Percentiles rank a stretch among this genome's conserved stretches.
Conservation (phyloP, 2,113 vertebrate species). For the Eupsittula cactorum region DNA sequence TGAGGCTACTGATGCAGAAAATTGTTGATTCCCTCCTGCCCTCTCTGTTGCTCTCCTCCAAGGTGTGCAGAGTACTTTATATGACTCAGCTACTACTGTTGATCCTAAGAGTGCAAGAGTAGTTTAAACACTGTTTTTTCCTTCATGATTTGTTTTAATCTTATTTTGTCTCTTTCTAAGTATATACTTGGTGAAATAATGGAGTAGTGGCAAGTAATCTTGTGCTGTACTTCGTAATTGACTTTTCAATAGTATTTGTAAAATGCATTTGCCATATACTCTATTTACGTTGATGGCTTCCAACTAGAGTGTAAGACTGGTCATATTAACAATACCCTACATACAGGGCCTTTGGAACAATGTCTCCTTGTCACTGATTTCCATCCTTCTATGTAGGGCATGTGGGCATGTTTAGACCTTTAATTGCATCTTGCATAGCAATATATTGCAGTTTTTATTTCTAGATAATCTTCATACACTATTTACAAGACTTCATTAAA, state of each 20-base stretch:
- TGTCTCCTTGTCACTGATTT: not conserved
- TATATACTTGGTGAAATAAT: not conserved
- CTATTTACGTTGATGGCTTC: not conserved
- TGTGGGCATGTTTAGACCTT: not conserved
- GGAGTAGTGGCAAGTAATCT: not conserved
- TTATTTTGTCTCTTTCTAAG: not conserved
- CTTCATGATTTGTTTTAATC: not conserved
- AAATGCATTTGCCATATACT: not conserved
- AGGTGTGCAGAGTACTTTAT: not conserved
- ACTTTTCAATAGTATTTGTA: not conserved
- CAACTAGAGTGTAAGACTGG: not conserved
- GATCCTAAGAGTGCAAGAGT: not conserved
- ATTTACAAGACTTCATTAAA: not conserved
- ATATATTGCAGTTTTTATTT: not conserved
- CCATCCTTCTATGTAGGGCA: not conserved
- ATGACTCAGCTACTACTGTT: not conserved
- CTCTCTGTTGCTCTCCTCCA: not conserved
- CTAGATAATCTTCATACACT: not conserved
- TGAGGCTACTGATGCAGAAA: slow-evolving; percentile 32
- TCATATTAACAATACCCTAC: not conserved
- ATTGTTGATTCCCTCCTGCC: not conserved
- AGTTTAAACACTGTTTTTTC: not conserved
- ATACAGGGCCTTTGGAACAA: not conserved
- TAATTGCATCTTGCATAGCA: not conserved
- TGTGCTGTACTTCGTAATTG: not conserved